These are phyloP conservation scores for Nymphicus hollandicus DNA, from an alignment of 2,113 vertebrate species.

Conservation along the genomic window DNA sequence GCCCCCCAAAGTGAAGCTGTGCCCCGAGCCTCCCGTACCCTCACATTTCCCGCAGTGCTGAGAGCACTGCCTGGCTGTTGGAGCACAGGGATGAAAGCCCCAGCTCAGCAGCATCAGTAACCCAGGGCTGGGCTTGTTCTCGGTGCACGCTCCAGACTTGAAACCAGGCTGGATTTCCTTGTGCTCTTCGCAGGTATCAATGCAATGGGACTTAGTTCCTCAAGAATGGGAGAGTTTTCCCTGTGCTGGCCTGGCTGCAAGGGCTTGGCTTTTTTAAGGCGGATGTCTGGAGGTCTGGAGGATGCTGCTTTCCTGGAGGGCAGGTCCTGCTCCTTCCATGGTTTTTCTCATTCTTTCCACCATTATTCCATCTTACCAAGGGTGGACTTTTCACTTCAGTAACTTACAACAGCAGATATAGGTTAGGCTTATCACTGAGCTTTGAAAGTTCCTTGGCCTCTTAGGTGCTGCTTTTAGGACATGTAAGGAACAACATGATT, in stretches of 20 bases:
- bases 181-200: neutral
- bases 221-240: fast-evolving
- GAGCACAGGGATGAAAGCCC: fast-evolving
- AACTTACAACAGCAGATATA: neutral
- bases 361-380: neutral
- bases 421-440: neutral
- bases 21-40: neutral
- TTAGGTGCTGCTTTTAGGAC: neutral
- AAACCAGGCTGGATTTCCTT: neutral
- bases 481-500: neutral
- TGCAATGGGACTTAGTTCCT: neutral
- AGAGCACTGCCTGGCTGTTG: neutral
- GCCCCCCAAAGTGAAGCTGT: neutral
- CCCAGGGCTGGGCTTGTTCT: neutral
- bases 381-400: neutral
- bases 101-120: neutral
- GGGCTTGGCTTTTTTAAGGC: fast-evolving
- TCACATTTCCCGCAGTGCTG: neutral
- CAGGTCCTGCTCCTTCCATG: neutral
- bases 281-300: neutral
- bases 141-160: neutral
- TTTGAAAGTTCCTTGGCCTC: neutral
- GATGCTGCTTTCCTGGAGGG: neutral
- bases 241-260: neutral
- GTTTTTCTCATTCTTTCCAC: neutral